These are phyloP conservation scores for Emmelina monodactyla DNA, from an alignment of 2,888 invertebrate species.

Conservation along the genomic window DNA sequence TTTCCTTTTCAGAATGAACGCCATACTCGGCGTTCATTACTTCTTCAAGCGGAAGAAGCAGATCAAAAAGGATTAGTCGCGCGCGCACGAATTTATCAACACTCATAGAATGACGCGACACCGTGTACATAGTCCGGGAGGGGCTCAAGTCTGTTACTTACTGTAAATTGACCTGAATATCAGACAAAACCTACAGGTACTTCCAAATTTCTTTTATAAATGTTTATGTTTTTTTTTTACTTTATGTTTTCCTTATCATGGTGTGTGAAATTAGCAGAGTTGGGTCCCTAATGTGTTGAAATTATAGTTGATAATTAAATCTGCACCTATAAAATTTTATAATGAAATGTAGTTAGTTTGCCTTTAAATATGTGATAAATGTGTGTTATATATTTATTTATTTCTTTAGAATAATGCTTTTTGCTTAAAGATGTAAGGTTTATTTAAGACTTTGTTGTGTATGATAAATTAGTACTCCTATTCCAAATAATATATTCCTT, in stretches of 20 bases:
- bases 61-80: conserved; percentile 27
- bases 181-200: too few species aligned
- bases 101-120: neutral
- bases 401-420: conserved; percentile 38
- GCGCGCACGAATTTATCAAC: neutral
- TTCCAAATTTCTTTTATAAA: too few species aligned
- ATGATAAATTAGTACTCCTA: conserved; percentile 4
- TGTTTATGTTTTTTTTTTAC: too few species aligned
- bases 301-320: too few species aligned
- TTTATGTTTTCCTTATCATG: too few species aligned
- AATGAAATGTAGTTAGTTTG: too few species aligned
- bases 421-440: neutral
- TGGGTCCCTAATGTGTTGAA: too few species aligned
- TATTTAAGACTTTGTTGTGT: neutral
- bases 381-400: conserved; percentile 33
- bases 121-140: neutral
- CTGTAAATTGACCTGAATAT: too few species aligned
- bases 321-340: too few species aligned
- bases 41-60: conserved; percentile 37
- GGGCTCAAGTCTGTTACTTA: too few species aligned
- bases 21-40: conserved; percentile 43
- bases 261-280: too few species aligned
- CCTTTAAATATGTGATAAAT: conserved; percentile 26
- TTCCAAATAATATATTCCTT: conserved; percentile 11
- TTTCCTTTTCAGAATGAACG: conserved; percentile 50